Conservation (phyloP, 2,888 invertebrate genomes). For the Drosophila borborema region DNA sequence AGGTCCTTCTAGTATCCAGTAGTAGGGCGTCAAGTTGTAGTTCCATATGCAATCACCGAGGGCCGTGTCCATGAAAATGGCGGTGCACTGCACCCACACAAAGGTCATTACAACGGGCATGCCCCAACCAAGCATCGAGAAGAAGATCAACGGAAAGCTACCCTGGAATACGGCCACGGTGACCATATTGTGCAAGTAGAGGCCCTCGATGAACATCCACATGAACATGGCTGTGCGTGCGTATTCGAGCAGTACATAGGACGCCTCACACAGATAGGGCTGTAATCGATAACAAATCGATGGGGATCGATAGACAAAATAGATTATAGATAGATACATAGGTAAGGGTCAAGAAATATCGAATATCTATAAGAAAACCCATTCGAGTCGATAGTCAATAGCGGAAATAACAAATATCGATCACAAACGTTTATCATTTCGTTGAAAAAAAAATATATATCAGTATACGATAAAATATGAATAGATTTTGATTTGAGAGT, state of each 20-base stretch:
- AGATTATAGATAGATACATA: neutral
- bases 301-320: neutral
- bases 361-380: neutral
- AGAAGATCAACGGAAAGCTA: constrained; percentile 86
- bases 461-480: too few species aligned
- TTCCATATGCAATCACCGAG: constrained; percentile 90
- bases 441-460: too few species aligned
- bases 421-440: too few species aligned
- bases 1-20: constrained; percentile 97
- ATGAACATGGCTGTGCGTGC: constrained; percentile 95
- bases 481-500: too few species aligned
- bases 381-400: neutral
- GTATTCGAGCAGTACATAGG: constrained; percentile 94
- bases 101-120: constrained; percentile 89
- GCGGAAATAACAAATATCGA: neutral
- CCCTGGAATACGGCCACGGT: constrained; percentile 91
- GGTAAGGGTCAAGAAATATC: neutral
- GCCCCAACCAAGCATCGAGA: constrained; percentile 91
- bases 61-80: constrained; percentile 85
- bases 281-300: constrained; percentile 78
- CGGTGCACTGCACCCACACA: constrained; percentile 89
- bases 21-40: constrained; percentile 92
- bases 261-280: constrained; percentile 92
- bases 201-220: constrained; percentile 99
- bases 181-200: constrained; percentile 94